Percentiles rank a stretch among this genome's conserved stretches.
Evolutionary conservation across 2,888 invertebrate genomes (phyloP).

Genomic region (Cantharis rustica): DNA sequence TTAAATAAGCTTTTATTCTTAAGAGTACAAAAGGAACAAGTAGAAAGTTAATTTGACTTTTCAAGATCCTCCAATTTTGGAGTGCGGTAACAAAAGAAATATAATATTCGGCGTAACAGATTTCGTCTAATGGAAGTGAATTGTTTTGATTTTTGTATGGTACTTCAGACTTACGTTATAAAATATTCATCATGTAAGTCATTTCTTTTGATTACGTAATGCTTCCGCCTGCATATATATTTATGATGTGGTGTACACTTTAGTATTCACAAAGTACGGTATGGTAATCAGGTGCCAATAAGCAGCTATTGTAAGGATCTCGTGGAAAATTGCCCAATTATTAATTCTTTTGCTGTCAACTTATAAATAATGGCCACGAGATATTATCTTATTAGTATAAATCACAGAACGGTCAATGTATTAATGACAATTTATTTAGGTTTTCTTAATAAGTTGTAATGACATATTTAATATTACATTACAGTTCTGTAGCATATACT

Average conservation of each 20-base stretch:
- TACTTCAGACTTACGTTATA: neutral
- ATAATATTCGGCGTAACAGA: neutral
- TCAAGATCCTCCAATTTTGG: neutral
- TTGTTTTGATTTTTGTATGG: neutral
- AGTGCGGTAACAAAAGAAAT: neutral
- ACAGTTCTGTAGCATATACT: neutral
- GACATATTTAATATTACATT: neutral
- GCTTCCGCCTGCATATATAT: slow-evolving; percentile 5
- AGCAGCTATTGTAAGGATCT: slow-evolving; percentile 9
- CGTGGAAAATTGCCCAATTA: slow-evolving; percentile 13
- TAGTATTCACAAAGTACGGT: slow-evolving; percentile 14
- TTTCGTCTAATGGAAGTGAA: neutral
- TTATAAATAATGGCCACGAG: slow-evolving; percentile 4
- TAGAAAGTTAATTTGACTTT: slow-evolving; percentile 1
- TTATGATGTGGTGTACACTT: slow-evolving; percentile 4
- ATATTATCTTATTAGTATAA: neutral
- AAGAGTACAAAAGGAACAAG: neutral
- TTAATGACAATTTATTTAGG: neutral
- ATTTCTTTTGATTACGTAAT: slow-evolving; percentile 7
- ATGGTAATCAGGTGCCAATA: slow-evolving; percentile 16
- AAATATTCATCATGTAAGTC: neutral
- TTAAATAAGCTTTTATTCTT: neutral
- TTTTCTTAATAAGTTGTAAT: neutral
- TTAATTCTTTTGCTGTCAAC: slow-evolving; percentile 7
- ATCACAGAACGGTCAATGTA: neutral